These are phyloP conservation scores for Diarsia rubi DNA, from an alignment of 2,888 invertebrate species.

Conservation along the genomic window DNA sequence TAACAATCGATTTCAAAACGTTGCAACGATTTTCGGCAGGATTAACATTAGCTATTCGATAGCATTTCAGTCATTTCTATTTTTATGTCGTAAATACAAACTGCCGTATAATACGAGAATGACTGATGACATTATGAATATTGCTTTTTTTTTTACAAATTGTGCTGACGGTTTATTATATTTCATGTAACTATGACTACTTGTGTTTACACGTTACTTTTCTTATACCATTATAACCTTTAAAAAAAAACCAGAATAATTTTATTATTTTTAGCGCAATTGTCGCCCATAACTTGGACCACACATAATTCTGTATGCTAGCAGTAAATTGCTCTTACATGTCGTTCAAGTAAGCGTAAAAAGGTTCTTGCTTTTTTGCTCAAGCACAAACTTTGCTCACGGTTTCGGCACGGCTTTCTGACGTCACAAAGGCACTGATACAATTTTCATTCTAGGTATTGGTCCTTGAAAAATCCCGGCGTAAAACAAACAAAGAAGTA, in stretches of 20 bases:
- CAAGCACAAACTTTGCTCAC: conserved; percentile 67
- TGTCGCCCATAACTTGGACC: conserved; percentile 45
- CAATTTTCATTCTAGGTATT: conserved; percentile 60
- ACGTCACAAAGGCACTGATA: conserved; percentile 68
- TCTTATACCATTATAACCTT: too few relatives aligned
- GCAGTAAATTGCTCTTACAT: conserved; percentile 80
- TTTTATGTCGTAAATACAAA: too few relatives aligned
- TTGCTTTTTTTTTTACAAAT: neutral
- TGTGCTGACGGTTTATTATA: neutral
- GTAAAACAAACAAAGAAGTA: conserved; percentile 29
- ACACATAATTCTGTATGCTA: conserved; percentile 61
- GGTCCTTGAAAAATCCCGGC: conserved; percentile 34
- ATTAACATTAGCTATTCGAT: neutral
- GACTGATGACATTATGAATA: too few relatives aligned
- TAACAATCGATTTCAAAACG: neutral
- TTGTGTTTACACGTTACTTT: conserved; percentile 6
- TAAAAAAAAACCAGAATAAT: conserved; percentile 9
- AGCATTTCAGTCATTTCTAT: neutral
- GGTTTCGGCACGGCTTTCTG: conserved; percentile 73
- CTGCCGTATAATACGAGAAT: too few relatives aligned
- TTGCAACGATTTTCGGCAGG: neutral
- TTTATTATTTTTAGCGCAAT: conserved; percentile 19
- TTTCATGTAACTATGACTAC: neutral
- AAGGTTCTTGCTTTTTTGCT: conserved; percentile 73
- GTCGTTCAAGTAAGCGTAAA: conserved; percentile 80